Evolutionary conservation across 2,113 vertebrate genomes (phyloP).

Genomic region (Candoia aspera): DNA sequence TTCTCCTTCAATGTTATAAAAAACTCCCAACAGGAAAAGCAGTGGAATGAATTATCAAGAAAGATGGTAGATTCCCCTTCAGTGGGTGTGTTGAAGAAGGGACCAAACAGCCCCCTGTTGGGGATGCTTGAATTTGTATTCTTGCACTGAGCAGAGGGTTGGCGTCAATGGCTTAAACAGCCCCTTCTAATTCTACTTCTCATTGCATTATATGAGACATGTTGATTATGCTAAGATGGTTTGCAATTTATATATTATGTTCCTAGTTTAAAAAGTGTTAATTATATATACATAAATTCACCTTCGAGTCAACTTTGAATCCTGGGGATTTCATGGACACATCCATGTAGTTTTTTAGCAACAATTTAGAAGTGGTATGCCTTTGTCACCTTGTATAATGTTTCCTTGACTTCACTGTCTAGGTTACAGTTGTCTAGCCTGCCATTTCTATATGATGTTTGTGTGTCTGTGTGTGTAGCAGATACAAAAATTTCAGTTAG

Average conservation of each 20-base stretch:
- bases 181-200: background rate
- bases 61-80: background rate
- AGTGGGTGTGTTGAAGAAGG: background rate
- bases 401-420: background rate
- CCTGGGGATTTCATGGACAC: background rate
- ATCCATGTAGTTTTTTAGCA: background rate
- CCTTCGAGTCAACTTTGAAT: background rate
- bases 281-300: background rate
- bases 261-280: background rate
- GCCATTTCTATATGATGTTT: background rate
- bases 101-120: background rate
- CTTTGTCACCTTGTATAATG: background rate
- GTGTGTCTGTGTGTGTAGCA: background rate
- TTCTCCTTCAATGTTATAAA: background rate
- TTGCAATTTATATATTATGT: background rate
- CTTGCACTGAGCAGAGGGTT: background rate
- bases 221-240: background rate
- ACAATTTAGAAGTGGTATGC: background rate
- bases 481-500: background rate
- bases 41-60: background rate
- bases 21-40: background rate
- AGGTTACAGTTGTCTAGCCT: background rate
- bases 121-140: background rate
- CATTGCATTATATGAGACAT: background rate
- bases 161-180: background rate